Conservation (phyloP, 30 jellyfish, hydroid and myxozoan species). For the Morbakka virulenta region DNA sequence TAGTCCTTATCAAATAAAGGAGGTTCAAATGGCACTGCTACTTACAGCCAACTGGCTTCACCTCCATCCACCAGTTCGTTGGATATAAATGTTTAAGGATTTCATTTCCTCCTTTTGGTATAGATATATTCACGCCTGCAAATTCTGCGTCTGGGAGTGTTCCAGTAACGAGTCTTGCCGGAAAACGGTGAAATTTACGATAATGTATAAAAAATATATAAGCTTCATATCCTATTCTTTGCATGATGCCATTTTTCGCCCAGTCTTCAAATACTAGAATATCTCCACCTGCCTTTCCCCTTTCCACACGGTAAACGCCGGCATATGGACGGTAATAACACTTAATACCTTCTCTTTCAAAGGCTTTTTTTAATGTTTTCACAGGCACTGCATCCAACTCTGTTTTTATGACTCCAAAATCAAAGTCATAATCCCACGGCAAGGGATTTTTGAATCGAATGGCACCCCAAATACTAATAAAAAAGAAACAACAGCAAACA, state of each 20-base stretch:
- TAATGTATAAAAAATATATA: conserved; percentile 74
- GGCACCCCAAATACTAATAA: conserved; percentile 91
- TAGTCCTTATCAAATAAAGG: too few relatives aligned
- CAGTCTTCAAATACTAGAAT: conserved; percentile 55
- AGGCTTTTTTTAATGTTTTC: conserved; percentile 22
- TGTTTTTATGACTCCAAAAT: conserved; percentile 59
- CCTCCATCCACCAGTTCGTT: conserved; percentile 71
- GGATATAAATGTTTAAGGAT: conserved; percentile 78
- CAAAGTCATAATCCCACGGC: conserved; percentile 94
- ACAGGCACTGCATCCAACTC: conserved; percentile 45
- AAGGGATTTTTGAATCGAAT: conserved; percentile 73
- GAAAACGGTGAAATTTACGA: conserved; percentile 76
- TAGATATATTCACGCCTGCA: conserved; percentile 62
- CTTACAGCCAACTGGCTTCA: conserved; percentile 71
- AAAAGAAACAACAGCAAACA: not conserved
- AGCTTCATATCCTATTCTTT: conserved; percentile 81
- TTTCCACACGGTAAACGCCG: conserved; percentile 61
- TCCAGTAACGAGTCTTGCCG: conserved; percentile 43
- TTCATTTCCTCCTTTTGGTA: conserved; percentile 78
- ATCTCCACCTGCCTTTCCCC: conserved; percentile 70
- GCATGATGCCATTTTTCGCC: conserved; percentile 31
- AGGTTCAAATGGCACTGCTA: not conserved
- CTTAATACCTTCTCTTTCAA: conserved; percentile 29
- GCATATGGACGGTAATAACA: conserved; percentile 67
- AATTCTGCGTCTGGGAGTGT: conserved; percentile 61